phyloP scores from a whole-genome alignment of 2,797 vertebrate genomes.

The Urosaurus nigricauda region DNA sequence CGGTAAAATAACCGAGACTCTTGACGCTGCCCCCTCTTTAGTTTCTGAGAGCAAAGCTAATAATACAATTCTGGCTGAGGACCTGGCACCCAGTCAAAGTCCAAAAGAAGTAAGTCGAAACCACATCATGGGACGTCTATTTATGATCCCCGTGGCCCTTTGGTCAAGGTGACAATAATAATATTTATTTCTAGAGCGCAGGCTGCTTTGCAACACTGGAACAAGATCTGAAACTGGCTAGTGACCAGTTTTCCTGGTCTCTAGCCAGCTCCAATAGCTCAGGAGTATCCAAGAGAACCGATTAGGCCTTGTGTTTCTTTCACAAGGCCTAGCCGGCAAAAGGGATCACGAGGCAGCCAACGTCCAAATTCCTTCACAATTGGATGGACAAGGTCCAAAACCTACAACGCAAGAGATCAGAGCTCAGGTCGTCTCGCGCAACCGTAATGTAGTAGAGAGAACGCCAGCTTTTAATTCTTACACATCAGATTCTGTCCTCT shows the following conservation, averaged over 20 bases:
- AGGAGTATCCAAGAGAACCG: background rate
- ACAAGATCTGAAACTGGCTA: background rate
- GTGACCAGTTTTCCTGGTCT: background rate
- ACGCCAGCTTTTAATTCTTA: background rate
- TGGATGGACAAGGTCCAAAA: too few species aligned
- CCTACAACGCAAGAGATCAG: background rate
- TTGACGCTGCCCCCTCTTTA: background rate
- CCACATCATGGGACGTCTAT: background rate
- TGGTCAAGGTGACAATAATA: conserved; percentile 10
- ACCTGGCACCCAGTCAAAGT: background rate
- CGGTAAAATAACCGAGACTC: background rate
- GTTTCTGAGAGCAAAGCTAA: background rate
- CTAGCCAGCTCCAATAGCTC: background rate
- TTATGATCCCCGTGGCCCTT: conserved; percentile 9
- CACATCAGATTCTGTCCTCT: background rate
- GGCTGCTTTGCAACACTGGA: background rate
- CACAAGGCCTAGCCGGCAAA: background rate
- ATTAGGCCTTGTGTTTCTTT: background rate
- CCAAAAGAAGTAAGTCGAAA: background rate
- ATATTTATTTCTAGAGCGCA: too few species aligned
- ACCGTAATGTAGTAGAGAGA: too few species aligned
- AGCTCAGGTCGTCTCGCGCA: background rate
- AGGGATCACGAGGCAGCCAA: background rate
- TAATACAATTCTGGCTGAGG: background rate
- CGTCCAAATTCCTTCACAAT: background rate